Evolutionary conservation across 2,888 invertebrate species (phyloP).

Genomic region (Altica lythri): DNA sequence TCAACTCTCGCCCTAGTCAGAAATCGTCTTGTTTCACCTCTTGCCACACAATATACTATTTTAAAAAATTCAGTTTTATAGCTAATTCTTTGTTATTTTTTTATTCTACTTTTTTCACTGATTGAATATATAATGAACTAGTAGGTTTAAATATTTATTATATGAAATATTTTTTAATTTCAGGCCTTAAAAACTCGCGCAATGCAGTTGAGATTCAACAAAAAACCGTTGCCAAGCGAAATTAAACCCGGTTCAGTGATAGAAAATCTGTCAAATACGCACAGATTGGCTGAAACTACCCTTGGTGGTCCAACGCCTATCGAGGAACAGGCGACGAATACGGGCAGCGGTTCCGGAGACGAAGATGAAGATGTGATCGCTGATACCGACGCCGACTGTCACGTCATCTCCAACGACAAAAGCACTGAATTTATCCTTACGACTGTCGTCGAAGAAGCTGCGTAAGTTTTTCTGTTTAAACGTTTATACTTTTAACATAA

Average conservation of each 20-base stretch:
- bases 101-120: not conserved
- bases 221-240: conserved; percentile 77
- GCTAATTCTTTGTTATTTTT: too few species aligned
- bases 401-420: conserved; percentile 88
- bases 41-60: too few species aligned
- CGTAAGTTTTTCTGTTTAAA: too few species aligned
- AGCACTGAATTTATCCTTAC: conserved; percentile 90
- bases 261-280: conserved; percentile 85
- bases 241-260: conserved; percentile 80
- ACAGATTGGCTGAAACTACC: conserved; percentile 80
- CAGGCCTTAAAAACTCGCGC: conserved; percentile 86
- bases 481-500: too few species aligned
- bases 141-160: not conserved
- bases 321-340: conserved; percentile 85
- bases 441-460: conserved; percentile 83
- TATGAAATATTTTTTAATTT: conserved; percentile 25
- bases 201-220: conserved; percentile 78
- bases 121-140: not conserved
- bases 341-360: conserved; percentile 87
- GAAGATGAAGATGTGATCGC: conserved; percentile 73
- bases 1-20: too few species aligned
- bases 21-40: too few species aligned
- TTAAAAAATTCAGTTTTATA: too few species aligned
- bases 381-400: conserved; percentile 64
- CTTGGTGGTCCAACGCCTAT: conserved; percentile 68